Conservation (phyloP, 2,888 invertebrate genomes). For the Ectemnius lituratus region DNA sequence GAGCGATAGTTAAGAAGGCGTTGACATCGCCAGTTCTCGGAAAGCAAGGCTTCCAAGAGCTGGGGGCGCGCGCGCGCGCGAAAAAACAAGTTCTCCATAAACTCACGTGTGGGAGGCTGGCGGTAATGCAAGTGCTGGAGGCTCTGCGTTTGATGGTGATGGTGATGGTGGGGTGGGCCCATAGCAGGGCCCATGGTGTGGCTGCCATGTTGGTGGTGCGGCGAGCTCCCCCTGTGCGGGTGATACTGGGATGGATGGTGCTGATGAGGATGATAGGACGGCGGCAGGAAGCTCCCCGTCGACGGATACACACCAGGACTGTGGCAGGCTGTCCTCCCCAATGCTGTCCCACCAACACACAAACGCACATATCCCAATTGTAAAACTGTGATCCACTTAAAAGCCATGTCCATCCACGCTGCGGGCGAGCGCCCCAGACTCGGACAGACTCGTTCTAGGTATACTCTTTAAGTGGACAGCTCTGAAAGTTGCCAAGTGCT, state of each 20-base stretch:
- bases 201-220: slow-evolving; percentile 71
- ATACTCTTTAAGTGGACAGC: too few species aligned
- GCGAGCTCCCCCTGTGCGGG: slow-evolving; percentile 74
- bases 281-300: slow-evolving; percentile 74
- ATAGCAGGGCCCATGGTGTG: slow-evolving; percentile 74
- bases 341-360: slow-evolving; percentile 55
- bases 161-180: slow-evolving; percentile 76
- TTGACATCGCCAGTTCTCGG: too few species aligned
- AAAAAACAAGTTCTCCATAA: not conserved
- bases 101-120: slow-evolving; percentile 75
- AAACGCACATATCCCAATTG: too few species aligned
- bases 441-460: too few species aligned
- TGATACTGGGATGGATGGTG: slow-evolving; percentile 75
- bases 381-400: too few species aligned
- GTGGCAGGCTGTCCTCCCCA: slow-evolving; percentile 75
- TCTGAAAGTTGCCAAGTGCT: too few species aligned
- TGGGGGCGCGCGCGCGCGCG: too few species aligned
- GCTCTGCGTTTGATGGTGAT: slow-evolving; percentile 73
- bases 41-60: too few species aligned
- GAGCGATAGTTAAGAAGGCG: too few species aligned
- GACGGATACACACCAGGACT: slow-evolving; percentile 75
- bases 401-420: too few species aligned
- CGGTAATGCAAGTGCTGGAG: slow-evolving; percentile 75
- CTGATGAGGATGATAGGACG: slow-evolving; percentile 74
- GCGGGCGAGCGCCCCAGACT: too few species aligned